Evolutionary conservation across 2,888 invertebrate genomes (phyloP), one percentile per base, ranked within the genome.

Genomic region (Tenthredo distinguenda): DNA sequence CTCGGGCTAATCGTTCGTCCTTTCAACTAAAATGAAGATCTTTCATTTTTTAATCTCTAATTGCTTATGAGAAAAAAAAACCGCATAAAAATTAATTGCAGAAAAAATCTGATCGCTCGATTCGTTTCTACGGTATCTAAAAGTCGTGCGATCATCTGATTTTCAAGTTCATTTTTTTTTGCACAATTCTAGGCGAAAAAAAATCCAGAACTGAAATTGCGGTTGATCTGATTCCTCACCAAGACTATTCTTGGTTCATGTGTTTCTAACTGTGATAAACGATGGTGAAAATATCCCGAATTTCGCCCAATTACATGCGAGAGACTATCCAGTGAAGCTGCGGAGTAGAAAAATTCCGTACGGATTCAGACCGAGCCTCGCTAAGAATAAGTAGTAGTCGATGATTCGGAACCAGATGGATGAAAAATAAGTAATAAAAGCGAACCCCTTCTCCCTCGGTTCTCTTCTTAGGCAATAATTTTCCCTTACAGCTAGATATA

Each of bases 381-480:
- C 10, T 10, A 26, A 1, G 0, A 1, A 26, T 26, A 26, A 62
- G 26, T 62, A 62, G 12, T 21, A 62, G 62, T 31, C 26, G 26
- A 15, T 12, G 21, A 21, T 12, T 26, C 21, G 3, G 21, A 12
- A 62, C 62, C 26, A 31, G 26, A 62, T 21, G 21, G 62, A 26
- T 21, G 26, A 26, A 62, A 62, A 62, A 21, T 62, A 12, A 10
- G 26, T 26, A 62, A 21, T 84, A 71, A 84, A 68, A 72, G 18
- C 15, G 43, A 84, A 82, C 86, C 55, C 43, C 31, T 26, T 55
- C 31, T n/a, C 34, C 2, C 76, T n/a, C 81, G 84, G 77, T 83
- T 79, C 79, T 72, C 34, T 58, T 21, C 43, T 77, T 68, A 84
- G 85, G 77, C 34, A 50, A 77, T 34, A 77, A 77, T 77, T 77